These are phyloP conservation scores for Choloepus hoffmanni DNA, from an alignment of 2,113 vertebrate genomes.

Conservation along the genomic window DNA sequence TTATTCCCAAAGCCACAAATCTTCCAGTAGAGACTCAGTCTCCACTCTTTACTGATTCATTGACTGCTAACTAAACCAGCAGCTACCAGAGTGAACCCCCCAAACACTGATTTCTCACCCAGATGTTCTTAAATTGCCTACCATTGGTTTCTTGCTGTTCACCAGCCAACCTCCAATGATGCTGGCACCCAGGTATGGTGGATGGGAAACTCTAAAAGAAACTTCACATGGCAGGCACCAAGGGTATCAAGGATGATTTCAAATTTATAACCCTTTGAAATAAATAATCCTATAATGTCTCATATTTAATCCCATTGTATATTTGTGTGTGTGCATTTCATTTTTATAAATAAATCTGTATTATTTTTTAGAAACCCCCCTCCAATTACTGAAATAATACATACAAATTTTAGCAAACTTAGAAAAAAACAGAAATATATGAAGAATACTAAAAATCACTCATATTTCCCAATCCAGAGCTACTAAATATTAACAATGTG, in stretches of 20 bases:
- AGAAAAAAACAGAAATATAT: not conserved
- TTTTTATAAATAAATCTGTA: not conserved
- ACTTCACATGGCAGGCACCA: not conserved
- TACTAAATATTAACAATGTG: not conserved
- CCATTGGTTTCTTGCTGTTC: no score
- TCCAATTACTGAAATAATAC: conserved; percentile 1
- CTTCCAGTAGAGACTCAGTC: not conserved
- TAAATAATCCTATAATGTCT: not conserved
- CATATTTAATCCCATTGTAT: not conserved
- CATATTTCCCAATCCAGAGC: not conserved
- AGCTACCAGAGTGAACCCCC: not conserved
- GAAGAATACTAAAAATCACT: not conserved
- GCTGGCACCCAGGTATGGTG: no score
- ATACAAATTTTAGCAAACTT: not conserved
- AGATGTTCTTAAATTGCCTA: not conserved
- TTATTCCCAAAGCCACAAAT: not conserved
- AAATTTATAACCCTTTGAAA: not conserved
- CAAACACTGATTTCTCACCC: not conserved
- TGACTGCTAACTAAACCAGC: not conserved
- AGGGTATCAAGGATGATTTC: not conserved
- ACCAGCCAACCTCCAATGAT: not conserved
- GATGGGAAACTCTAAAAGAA: not conserved
- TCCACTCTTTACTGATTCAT: not conserved
- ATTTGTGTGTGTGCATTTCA: not conserved
- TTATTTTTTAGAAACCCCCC: not conserved